phyloP scores from a whole-genome alignment of 2,113 vertebrate species.

The Passer montanus region DNA sequence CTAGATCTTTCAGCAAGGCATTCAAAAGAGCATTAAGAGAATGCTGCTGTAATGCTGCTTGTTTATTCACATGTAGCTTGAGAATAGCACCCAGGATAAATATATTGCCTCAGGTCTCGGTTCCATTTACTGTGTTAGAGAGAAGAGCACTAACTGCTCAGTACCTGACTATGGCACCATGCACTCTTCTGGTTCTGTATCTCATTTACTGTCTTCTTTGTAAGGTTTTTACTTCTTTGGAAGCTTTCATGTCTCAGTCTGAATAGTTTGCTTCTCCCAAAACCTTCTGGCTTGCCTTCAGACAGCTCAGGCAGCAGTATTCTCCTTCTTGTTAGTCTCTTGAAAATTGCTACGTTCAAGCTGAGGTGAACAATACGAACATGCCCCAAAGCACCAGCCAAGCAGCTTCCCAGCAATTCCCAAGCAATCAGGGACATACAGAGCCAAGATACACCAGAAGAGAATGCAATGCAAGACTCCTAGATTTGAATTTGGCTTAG shows the following conservation, averaged over 20 bases:
- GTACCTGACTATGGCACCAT: not conserved
- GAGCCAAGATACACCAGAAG: not conserved
- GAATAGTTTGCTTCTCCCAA: not conserved
- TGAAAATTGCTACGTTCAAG: not conserved
- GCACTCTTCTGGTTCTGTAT: not conserved
- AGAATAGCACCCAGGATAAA: conserved; percentile 11
- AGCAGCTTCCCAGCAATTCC: not conserved
- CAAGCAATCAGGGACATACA: not conserved
- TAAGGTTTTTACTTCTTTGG: not conserved
- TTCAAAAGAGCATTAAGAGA: not conserved
- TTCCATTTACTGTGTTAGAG: not conserved
- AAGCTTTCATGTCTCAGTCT: not conserved
- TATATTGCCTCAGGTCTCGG: not conserved
- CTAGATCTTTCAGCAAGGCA: not conserved
- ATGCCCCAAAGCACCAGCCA: not conserved
- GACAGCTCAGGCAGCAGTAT: not conserved
- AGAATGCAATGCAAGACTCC: not conserved
- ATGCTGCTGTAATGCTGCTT: not conserved
- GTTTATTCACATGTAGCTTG: not conserved
- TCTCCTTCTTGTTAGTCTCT: not conserved
- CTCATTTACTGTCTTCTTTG: not conserved
- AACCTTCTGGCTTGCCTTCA: not conserved
- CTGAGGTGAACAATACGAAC: not conserved
- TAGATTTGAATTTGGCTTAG: not conserved
- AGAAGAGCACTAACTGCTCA: not conserved